Evolutionary conservation across 2,888 invertebrate genomes (phyloP).

Genomic region (Caenorhabditis zanzibari): DNA sequence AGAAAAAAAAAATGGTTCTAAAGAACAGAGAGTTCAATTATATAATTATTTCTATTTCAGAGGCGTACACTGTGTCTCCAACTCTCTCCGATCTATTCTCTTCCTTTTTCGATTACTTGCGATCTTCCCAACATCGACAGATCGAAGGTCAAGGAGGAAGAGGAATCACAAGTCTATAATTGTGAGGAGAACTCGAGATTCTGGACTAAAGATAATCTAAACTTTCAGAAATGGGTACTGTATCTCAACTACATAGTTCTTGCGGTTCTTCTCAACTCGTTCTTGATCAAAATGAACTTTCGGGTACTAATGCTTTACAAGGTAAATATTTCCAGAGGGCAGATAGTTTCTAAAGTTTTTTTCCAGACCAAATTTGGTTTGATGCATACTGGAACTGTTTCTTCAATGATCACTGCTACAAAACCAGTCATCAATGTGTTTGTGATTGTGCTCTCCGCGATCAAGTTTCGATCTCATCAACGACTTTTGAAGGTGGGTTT

Average conservation of each 20-base stretch:
- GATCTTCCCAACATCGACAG: conserved; percentile 73
- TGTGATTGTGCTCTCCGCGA: conserved; percentile 73
- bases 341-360: background rate
- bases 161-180: conserved; percentile 14
- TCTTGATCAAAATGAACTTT: conserved; percentile 73
- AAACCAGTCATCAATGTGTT: conserved; percentile 79
- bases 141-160: conserved; percentile 44
- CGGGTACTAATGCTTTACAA: conserved; percentile 69
- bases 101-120: conserved; percentile 72
- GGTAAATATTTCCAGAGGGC: conserved; percentile 22
- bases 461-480: conserved; percentile 64
- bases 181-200: conserved; percentile 17
- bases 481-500: conserved; percentile 58
- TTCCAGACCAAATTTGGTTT: conserved; percentile 76
- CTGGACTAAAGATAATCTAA: no score
- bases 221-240: conserved; percentile 66
- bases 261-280: conserved; percentile 75
- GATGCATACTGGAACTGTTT: conserved; percentile 80
- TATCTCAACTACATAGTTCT: conserved; percentile 67
- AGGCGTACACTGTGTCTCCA: conserved; percentile 74
- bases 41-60: conserved; percentile 51
- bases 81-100: conserved; percentile 73
- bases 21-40: conserved; percentile 5
- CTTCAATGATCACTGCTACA: conserved; percentile 78
- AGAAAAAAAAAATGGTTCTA: conserved; percentile 20